phyloP scores from a whole-genome alignment of 2,888 invertebrate genomes.

The Mimumesa dahlbomi region DNA sequence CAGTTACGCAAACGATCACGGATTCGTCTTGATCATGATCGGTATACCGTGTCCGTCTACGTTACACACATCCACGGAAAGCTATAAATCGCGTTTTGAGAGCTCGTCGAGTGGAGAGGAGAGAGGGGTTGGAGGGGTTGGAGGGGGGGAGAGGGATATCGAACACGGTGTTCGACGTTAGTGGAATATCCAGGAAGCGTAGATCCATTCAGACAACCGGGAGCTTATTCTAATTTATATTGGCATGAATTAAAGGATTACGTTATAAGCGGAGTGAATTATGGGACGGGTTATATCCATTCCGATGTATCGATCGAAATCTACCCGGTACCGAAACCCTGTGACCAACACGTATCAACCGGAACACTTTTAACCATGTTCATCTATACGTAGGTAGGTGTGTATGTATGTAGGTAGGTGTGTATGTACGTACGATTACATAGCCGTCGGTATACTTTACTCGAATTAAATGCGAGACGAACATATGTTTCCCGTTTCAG shows the following conservation, averaged over 20 bases:
- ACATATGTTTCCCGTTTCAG: constrained; percentile 24
- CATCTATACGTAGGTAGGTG: constrained; percentile 4
- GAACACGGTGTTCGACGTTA: constrained; percentile 11
- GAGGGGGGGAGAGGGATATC: constrained; percentile 10
- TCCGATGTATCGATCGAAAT: constrained; percentile 56
- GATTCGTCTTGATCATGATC: not conserved
- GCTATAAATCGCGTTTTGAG: constrained; percentile 25
- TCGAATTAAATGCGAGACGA: constrained; percentile 42
- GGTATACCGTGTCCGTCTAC: not conserved
- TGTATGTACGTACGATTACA: constrained; percentile 28
- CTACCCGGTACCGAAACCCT: constrained; percentile 27
- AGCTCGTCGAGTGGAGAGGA: no score
- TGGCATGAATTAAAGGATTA: constrained; percentile 65
- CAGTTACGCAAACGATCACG: not conserved
- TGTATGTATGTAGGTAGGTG: no score
- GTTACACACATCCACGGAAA: not conserved
- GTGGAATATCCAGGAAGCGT: constrained; percentile 22
- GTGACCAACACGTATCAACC: constrained; percentile 36
- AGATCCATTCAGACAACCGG: constrained; percentile 45
- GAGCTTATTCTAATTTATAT: constrained; percentile 64
- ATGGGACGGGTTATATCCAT: constrained; percentile 46
- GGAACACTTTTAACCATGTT: constrained; percentile 35
- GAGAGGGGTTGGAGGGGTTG: no score
- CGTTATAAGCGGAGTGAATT: constrained; percentile 61
- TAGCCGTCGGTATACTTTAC: constrained; percentile 35